Conservation (phyloP, 2,113 vertebrate genomes). For the Scytalopus superciliaris region DNA sequence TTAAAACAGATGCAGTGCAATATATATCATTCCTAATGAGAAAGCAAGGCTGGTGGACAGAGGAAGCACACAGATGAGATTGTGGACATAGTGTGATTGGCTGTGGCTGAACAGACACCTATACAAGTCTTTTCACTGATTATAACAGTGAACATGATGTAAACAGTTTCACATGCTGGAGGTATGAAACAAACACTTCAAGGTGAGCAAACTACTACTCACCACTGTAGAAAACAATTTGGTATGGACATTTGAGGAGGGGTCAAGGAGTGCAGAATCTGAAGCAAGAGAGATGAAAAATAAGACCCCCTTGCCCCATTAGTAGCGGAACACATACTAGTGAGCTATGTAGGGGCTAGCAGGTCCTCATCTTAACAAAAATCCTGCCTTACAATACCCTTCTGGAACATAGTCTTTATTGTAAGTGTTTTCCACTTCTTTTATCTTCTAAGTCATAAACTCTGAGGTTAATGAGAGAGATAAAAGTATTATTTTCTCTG, state of each 20-base stretch:
- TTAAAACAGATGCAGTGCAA: neutral
- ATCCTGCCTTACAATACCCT: neutral
- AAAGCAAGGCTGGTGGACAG: neutral
- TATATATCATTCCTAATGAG: neutral
- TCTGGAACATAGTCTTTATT: neutral
- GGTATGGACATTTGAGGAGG: neutral
- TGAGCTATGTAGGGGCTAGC: neutral
- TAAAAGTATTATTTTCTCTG: neutral
- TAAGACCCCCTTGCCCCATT: neutral
- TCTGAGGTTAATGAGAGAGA: conserved; percentile 22
- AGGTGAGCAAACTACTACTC: neutral
- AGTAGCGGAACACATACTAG: neutral
- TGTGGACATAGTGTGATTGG: neutral
- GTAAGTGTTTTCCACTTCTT: neutral
- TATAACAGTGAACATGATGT: neutral
- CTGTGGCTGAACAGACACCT: neutral
- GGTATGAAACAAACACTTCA: neutral
- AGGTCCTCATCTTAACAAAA: neutral
- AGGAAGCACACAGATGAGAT: neutral
- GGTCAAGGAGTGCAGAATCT: neutral
- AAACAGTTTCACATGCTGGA: neutral
- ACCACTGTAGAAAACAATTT: neutral
- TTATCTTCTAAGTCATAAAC: conserved; percentile 4
- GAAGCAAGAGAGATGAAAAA: neutral
- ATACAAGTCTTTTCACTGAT: neutral